A percentile compares a stretch with the other conserved stretches of the same genome.
Conservation (phyloP, 1,140 invertebrate species). For the Cydia fagiglandana region DNA sequence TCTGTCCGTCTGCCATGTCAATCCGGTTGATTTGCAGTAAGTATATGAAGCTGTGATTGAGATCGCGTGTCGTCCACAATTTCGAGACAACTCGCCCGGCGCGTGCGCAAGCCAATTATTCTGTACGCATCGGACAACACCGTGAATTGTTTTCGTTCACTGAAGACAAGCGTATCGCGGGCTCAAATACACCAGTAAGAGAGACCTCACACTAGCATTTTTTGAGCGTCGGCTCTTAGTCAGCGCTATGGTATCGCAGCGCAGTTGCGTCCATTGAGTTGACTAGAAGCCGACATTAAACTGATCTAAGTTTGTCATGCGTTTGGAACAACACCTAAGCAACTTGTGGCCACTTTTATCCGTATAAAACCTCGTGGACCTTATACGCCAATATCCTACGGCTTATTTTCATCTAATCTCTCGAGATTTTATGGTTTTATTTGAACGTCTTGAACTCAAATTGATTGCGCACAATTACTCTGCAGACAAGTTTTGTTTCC, state of each 20-base stretch:
- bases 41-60: constrained; percentile 36
- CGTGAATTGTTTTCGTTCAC: neutral
- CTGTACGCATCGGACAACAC: constrained; percentile 11
- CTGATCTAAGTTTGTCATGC: neutral
- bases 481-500: neutral
- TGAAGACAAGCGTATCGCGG: neutral
- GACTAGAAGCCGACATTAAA: too few relatives aligned
- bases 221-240: too few relatives aligned
- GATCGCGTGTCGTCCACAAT: constrained; percentile 41
- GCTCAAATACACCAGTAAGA: too few relatives aligned
- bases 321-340: neutral
- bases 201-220: too few relatives aligned
- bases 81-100: constrained; percentile 19
- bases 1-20: neutral
- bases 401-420: neutral
- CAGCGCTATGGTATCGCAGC: too few relatives aligned
- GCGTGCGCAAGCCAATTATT: neutral
- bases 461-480: neutral
- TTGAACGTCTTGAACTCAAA: neutral
- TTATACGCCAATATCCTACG: neutral
- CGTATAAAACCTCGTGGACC: neutral
- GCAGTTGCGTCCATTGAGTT: too few relatives aligned
- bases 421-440: neutral
- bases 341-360: neutral
- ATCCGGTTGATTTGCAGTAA: constrained; percentile 40